Evolutionary conservation across 2,888 invertebrate species (phyloP).

Genomic region (Nasonovia ribisnigri): DNA sequence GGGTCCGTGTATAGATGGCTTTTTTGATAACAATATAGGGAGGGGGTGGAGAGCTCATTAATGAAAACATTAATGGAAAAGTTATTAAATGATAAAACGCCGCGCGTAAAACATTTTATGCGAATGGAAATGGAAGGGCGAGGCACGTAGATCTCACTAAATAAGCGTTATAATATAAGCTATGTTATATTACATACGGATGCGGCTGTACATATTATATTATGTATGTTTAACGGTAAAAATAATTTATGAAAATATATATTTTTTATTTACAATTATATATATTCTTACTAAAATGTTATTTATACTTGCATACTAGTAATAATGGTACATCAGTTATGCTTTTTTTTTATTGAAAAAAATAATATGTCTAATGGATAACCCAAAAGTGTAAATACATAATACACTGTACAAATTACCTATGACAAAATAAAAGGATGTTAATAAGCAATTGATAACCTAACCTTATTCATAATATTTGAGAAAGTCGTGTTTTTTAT

Average conservation of each 20-base stretch:
- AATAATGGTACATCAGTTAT: background rate
- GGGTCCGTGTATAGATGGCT: background rate
- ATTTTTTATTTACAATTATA: background rate
- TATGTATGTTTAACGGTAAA: background rate
- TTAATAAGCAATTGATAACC: background rate
- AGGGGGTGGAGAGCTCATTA: constrained; percentile 28
- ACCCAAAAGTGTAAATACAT: background rate
- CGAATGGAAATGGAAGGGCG: background rate
- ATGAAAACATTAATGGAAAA: constrained; percentile 50
- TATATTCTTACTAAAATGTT: background rate
- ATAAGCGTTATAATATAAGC: constrained; percentile 15
- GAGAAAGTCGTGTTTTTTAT: background rate
- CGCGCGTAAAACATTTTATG: constrained; percentile 33
- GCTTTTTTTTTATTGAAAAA: background rate
- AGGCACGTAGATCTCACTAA: background rate
- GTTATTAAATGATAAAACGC: constrained; percentile 37
- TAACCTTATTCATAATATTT: background rate
- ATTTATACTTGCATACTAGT: background rate
- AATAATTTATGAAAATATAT: background rate
- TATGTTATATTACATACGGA: background rate
- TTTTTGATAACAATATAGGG: background rate
- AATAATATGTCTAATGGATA: background rate
- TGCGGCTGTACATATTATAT: background rate
- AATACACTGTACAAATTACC: background rate
- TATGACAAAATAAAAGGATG: background rate